These are phyloP conservation scores for Plumapathes pennacea DNA, from an alignment of 92 coral and sea anemone species.

Conservation along the genomic window DNA sequence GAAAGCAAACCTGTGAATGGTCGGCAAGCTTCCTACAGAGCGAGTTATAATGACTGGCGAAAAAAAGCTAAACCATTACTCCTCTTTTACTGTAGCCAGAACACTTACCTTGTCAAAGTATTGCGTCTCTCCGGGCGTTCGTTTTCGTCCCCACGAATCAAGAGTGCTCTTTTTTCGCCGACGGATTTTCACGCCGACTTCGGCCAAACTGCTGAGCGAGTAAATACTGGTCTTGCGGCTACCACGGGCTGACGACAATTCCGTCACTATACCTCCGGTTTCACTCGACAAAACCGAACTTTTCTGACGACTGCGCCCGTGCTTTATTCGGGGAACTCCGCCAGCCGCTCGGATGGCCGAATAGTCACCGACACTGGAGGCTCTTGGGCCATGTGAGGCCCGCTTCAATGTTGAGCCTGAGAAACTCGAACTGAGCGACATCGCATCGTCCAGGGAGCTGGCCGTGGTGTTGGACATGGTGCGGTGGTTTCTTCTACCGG, in stretches of 20 bases:
- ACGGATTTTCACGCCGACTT: constrained; percentile 65
- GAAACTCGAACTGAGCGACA: constrained; percentile 59
- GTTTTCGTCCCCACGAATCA: constrained; percentile 74
- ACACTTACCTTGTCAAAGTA: constrained; percentile 86
- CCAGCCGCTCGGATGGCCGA: constrained; percentile 68
- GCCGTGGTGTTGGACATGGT: constrained; percentile 50
- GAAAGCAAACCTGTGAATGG: too few species aligned
- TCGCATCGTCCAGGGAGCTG: constrained; percentile 61
- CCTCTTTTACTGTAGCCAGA: too few species aligned
- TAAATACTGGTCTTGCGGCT: constrained; percentile 64
- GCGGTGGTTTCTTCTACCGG: constrained; percentile 56
- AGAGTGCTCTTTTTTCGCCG: constrained; percentile 67
- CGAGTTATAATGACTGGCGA: too few species aligned
- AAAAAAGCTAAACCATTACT: too few species aligned
- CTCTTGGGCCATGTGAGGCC: constrained; percentile 21
- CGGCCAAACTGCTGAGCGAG: constrained; percentile 64
- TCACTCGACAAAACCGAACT: constrained; percentile 34
- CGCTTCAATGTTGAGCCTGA: constrained; percentile 33
- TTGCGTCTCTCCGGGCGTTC: constrained; percentile 55
- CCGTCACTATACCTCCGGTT: constrained; percentile 14
- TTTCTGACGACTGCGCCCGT: constrained; percentile 56
- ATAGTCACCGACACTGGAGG: constrained; percentile 55
- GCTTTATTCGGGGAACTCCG: constrained; percentile 73
- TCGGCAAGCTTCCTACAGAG: too few species aligned
- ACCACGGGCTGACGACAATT: constrained; percentile 29